A percentile compares a stretch with the other conserved stretches of the same genome.
These are phyloP conservation scores for Euplexia lucipara DNA, from an alignment of 2,888 invertebrate species.

Conservation along the genomic window DNA sequence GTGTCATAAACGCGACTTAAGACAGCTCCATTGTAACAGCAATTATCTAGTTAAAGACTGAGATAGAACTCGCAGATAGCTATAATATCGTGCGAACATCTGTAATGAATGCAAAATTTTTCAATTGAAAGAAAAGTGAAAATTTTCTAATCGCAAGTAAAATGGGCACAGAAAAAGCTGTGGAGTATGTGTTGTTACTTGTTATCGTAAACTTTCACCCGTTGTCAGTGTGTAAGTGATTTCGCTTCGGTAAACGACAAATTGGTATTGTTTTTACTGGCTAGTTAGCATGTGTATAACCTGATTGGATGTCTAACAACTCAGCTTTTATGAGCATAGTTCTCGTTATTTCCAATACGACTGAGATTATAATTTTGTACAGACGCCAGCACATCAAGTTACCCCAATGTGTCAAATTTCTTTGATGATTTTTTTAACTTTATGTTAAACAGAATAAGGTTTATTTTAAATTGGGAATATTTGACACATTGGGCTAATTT, in stretches of 20 bases:
- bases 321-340: neutral
- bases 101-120: constrained; percentile 61
- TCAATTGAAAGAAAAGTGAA: constrained; percentile 77
- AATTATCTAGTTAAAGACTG: constrained; percentile 65
- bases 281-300: neutral
- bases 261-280: constrained; percentile 5
- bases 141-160: constrained; percentile 61
- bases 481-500: too few relatives aligned
- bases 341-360: neutral
- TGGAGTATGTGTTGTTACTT: constrained; percentile 40
- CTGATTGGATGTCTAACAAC: neutral
- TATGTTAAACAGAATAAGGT: too few relatives aligned
- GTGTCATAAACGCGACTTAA: constrained; percentile 33
- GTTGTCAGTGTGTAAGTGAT: constrained; percentile 10
- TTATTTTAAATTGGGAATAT: too few relatives aligned
- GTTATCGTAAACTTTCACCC: constrained; percentile 47
- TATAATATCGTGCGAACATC: constrained; percentile 72
- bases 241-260: constrained; percentile 12
- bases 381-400: too few relatives aligned
- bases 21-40: constrained; percentile 53
- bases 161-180: constrained; percentile 54
- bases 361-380: too few relatives aligned
- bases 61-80: constrained; percentile 62
- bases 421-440: too few relatives aligned
- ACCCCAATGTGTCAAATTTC: too few relatives aligned